These are phyloP conservation scores for Capromys pilorides DNA, from an alignment of 2,797 vertebrate genomes.

Conservation along the genomic window DNA sequence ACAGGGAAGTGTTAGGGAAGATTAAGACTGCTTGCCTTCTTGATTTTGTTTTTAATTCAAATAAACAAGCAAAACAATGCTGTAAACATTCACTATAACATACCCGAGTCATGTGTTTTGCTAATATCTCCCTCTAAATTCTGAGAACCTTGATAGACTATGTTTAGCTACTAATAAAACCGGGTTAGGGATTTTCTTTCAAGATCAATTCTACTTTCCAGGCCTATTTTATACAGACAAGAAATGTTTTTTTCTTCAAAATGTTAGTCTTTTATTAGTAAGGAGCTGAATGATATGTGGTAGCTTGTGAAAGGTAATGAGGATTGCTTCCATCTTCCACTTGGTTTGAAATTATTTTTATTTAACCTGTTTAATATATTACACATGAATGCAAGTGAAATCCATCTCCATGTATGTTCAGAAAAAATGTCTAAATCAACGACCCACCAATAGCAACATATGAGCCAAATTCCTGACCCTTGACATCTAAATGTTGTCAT, in stretches of 20 bases:
- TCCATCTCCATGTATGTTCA: neutral
- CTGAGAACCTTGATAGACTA: neutral
- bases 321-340: neutral
- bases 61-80: neutral
- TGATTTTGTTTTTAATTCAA: neutral
- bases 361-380: neutral
- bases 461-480: neutral
- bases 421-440: neutral
- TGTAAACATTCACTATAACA: neutral
- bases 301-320: neutral
- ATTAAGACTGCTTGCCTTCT: neutral
- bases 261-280: neutral
- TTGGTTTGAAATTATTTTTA: neutral
- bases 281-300: neutral
- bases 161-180: slow-evolving; percentile 8
- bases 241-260: neutral
- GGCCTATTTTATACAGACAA: neutral
- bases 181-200: neutral
- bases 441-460: neutral
- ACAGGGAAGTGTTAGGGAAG: neutral
- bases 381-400: slow-evolving; percentile 20
- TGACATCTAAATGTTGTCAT: neutral
- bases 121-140: neutral
- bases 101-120: neutral
- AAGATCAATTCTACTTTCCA: slow-evolving; percentile 27